A percentile compares a stretch with the other conserved stretches of the same genome.
Evolutionary conservation across 2,888 invertebrate species (phyloP).

Genomic region (Euproctis similis): DNA sequence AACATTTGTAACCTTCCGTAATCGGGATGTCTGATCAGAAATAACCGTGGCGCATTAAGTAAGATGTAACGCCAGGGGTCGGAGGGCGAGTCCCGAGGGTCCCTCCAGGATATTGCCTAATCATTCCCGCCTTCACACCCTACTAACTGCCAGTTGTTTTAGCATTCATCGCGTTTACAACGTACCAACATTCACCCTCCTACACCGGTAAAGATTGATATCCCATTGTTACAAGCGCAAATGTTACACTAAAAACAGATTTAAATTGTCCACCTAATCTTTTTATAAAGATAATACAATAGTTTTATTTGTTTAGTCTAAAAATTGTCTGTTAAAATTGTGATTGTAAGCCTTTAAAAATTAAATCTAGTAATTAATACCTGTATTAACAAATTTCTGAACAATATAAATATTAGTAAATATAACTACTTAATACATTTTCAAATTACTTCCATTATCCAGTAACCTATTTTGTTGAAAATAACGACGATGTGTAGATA

Average conservation of each 20-base stretch:
- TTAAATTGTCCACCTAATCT: conserved; percentile 26
- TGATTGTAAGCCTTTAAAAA: too few relatives aligned
- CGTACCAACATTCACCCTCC: too few relatives aligned
- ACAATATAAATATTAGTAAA: too few relatives aligned
- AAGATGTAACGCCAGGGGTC: conserved; percentile 61
- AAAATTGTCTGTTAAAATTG: too few relatives aligned
- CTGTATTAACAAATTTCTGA: too few relatives aligned
- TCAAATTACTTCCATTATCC: too few relatives aligned
- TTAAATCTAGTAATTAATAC: too few relatives aligned
- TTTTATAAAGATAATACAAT: too few relatives aligned
- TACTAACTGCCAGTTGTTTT: conserved; percentile 71
- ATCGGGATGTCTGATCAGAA: conserved; percentile 63
- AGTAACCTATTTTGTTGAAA: too few relatives aligned
- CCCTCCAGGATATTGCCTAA: conserved; percentile 71
- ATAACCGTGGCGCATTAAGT: conserved; percentile 58
- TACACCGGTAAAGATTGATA: conserved; percentile 47
- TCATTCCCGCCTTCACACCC: conserved; percentile 71
- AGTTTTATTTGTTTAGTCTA: too few relatives aligned
- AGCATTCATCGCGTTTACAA: conserved; percentile 64
- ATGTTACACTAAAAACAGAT: conserved; percentile 42
- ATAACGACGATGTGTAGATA: too few relatives aligned
- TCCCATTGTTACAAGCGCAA: conserved; percentile 47
- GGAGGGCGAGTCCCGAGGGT: conserved; percentile 51
- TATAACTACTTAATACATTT: too few relatives aligned
- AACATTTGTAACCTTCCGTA: conserved; percentile 45